Percentiles rank a stretch among this genome's conserved stretches.
Conservation (phyloP, 2,797 vertebrate genomes). For the Rachycentron canadum region DNA sequence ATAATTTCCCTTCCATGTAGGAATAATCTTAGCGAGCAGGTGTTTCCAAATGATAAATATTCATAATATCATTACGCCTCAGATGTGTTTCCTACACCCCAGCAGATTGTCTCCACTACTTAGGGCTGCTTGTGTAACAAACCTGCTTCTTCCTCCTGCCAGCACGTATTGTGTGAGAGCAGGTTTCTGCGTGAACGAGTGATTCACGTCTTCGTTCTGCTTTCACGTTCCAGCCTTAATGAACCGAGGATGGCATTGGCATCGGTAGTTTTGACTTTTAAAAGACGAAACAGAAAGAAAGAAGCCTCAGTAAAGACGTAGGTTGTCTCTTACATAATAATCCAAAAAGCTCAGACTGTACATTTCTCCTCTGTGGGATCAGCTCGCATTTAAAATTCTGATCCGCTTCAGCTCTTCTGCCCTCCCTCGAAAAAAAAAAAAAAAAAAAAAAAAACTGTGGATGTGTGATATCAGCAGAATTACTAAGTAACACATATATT, state of each 20-base stretch:
- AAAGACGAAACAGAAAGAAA: slow-evolving; percentile 36
- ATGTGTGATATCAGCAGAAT: slow-evolving; percentile 66
- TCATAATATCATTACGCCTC: slow-evolving; percentile 11
- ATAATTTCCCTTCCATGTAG: slow-evolving; percentile 11
- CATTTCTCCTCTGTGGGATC: slow-evolving; percentile 64
- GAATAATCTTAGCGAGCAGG: neutral
- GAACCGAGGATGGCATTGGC: neutral
- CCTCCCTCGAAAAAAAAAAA: slow-evolving; percentile 12
- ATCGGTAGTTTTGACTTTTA: slow-evolving; percentile 27
- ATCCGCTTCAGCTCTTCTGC: slow-evolving; percentile 53
- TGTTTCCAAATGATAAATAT: slow-evolving; percentile 9
- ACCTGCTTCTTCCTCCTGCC: slow-evolving; percentile 1
- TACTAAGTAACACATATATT: slow-evolving; percentile 38
- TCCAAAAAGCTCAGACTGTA: slow-evolving; percentile 52
- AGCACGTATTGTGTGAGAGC: neutral
- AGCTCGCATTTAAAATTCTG: slow-evolving; percentile 67
- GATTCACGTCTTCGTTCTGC: slow-evolving; percentile 7
- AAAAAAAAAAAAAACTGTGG: slow-evolving; percentile 22
- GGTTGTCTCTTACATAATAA: slow-evolving; percentile 65
- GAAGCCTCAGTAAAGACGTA: slow-evolving; percentile 24
- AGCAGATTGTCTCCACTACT: slow-evolving; percentile 12
- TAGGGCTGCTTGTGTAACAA: slow-evolving; percentile 24
- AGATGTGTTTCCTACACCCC: slow-evolving; percentile 1
- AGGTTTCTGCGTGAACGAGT: neutral
- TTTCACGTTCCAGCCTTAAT: slow-evolving; percentile 5